Conservation (phyloP, 2,797 vertebrate genomes). For the Chaetophractus vellerosus region DNA sequence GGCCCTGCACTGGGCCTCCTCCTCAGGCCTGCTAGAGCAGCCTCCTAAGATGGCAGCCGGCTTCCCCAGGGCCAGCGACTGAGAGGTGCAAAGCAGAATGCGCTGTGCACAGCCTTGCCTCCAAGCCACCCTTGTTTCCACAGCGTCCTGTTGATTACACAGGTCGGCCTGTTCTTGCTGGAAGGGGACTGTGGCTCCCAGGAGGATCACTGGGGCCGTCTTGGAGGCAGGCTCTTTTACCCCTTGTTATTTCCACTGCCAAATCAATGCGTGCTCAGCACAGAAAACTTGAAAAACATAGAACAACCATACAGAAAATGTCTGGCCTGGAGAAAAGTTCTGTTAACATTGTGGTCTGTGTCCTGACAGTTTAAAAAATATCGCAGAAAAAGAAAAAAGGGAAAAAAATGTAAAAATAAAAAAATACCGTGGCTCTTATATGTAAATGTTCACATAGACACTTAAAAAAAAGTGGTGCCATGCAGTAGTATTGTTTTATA, state of each 20-base stretch:
- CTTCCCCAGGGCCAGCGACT: too few species aligned
- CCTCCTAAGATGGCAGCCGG: too few species aligned
- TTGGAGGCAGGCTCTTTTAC: neutral
- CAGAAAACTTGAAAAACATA: neutral
- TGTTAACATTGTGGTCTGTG: neutral
- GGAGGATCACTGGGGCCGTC: rapidly evolving
- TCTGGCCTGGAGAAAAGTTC: neutral
- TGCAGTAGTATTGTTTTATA: neutral
- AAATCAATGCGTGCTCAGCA: neutral
- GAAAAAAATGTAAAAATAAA: too few species aligned
- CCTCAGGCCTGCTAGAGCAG: too few species aligned
- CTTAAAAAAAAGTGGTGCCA: neutral
- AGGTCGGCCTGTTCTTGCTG: rapidly evolving
- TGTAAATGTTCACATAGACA: neutral
- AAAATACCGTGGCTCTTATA: neutral
- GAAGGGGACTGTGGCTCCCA: neutral
- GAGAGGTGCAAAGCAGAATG: too few species aligned
- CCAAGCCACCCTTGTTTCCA: neutral
- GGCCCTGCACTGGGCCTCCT: too few species aligned
- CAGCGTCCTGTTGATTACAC: rapidly evolving
- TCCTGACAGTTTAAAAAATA: neutral
- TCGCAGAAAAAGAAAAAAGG: neutral
- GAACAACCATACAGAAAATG: neutral
- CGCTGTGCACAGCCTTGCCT: too few species aligned
- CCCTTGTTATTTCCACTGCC: neutral